Conservation (phyloP, 2,888 invertebrate species). For the Spisula solida region DNA sequence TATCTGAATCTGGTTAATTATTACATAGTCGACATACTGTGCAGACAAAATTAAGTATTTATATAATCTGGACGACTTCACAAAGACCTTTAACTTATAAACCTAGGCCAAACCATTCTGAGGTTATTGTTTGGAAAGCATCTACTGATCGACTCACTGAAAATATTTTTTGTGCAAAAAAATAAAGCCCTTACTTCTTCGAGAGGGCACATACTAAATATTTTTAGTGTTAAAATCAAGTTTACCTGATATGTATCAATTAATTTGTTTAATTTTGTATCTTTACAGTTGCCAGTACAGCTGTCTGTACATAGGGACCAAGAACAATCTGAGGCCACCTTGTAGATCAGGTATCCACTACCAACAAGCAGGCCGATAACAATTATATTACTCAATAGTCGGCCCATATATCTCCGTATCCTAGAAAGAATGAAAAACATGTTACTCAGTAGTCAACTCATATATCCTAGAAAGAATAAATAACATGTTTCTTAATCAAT, state of each 20-base stretch:
- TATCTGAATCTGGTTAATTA: too few relatives aligned
- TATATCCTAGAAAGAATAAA: constrained; percentile 53
- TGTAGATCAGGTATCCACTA: constrained; percentile 80
- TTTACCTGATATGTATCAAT: constrained; percentile 78
- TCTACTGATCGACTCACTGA: too few relatives aligned
- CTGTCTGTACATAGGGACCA: not conserved
- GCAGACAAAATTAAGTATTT: too few relatives aligned
- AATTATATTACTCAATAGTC: constrained; percentile 70
- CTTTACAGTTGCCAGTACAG: not conserved
- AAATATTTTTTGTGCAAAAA: too few relatives aligned
- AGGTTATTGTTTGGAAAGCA: too few relatives aligned
- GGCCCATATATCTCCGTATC: constrained; percentile 52
- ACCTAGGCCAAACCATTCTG: too few relatives aligned
- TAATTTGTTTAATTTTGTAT: constrained; percentile 62
- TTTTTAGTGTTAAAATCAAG: too few relatives aligned
- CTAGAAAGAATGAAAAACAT: constrained; percentile 50
- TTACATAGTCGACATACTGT: too few relatives aligned
- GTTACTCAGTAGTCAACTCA: constrained; percentile 69
- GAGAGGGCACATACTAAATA: too few relatives aligned
- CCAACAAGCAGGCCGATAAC: constrained; percentile 77
- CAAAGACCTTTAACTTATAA: too few relatives aligned
- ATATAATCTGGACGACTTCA: too few relatives aligned
- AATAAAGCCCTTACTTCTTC: too few relatives aligned
- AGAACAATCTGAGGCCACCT: constrained; percentile 68
- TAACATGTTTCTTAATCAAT: constrained; percentile 66